Percentiles rank a stretch among this genome's conserved stretches.
phyloP scores from a whole-genome alignment of 2,113 vertebrate species.

The Tachycineta bicolor region DNA sequence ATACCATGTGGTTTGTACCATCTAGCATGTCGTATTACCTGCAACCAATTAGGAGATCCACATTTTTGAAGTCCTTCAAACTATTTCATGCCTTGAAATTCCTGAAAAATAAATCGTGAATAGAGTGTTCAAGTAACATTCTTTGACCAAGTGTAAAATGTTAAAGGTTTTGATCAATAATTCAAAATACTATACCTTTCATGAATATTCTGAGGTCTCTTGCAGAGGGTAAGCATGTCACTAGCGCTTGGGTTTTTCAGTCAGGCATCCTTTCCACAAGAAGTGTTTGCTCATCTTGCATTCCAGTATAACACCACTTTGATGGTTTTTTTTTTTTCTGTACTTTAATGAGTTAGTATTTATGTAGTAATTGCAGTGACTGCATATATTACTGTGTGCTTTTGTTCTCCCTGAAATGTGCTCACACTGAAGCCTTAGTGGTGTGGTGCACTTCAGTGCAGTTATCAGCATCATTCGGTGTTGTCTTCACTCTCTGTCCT shows the following conservation, averaged over 20 bases:
- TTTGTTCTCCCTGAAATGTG: neutral
- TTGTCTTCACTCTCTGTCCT: neutral
- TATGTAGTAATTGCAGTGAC: neutral
- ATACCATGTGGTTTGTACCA: neutral
- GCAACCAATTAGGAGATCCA: neutral
- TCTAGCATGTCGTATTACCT: neutral
- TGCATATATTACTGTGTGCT: neutral
- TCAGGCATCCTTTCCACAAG: neutral
- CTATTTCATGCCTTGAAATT: neutral
- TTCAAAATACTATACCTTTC: slow-evolving; percentile 40
- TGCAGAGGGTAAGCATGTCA: neutral
- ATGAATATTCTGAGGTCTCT: neutral
- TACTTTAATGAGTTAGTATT: neutral
- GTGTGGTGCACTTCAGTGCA: neutral
- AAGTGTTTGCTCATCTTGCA: neutral
- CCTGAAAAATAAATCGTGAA: neutral
- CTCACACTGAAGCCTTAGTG: neutral
- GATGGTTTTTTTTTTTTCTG: neutral
- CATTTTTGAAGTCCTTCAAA: neutral
- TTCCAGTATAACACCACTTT: neutral
- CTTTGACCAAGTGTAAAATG: neutral
- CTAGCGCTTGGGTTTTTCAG: neutral
- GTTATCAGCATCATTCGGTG: neutral
- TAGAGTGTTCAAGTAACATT: neutral
- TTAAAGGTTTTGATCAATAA: neutral